phyloP scores from a whole-genome alignment of 2,888 invertebrate genomes.

The Caenorhabditis sp. region DNA sequence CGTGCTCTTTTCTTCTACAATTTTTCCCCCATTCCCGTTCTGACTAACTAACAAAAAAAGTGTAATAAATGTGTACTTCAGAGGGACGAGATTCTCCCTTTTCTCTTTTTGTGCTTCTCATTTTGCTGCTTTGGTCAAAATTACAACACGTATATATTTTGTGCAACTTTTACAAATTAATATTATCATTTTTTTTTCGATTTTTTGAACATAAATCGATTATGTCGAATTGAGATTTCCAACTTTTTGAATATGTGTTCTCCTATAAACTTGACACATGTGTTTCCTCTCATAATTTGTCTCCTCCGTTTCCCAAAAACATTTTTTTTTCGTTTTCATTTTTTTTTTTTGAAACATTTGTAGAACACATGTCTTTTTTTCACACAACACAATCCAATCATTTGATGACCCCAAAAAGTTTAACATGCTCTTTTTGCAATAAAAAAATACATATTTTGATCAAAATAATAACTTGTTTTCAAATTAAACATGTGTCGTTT shows the following conservation, averaged over 20 bases:
- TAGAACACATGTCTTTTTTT: too few species aligned
- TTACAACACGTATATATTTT: background rate
- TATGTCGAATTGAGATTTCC: too few species aligned
- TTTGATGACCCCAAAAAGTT: constrained; percentile 8
- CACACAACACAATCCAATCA: background rate
- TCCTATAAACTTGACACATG: too few species aligned
- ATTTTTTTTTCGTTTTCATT: background rate
- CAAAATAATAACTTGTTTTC: too few species aligned
- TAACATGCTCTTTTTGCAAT: background rate
- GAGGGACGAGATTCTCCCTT: background rate
- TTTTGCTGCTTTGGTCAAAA: constrained; percentile 2
- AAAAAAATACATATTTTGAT: too few species aligned
- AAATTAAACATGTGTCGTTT: too few species aligned
- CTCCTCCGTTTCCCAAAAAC: background rate
- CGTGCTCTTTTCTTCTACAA: background rate
- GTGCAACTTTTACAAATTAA: too few species aligned
- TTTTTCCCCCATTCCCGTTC: background rate
- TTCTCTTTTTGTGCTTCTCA: constrained; percentile 3
- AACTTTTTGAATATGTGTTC: too few species aligned
- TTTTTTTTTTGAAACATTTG: constrained; percentile 10
- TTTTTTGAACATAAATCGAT: background rate
- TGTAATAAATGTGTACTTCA: constrained; percentile 1
- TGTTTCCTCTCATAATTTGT: too few species aligned
- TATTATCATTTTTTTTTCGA: too few species aligned
- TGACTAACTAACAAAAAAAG: background rate